phyloP scores from a whole-genome alignment of 2,888 invertebrate species.

The Leptogaster cylindrica region DNA sequence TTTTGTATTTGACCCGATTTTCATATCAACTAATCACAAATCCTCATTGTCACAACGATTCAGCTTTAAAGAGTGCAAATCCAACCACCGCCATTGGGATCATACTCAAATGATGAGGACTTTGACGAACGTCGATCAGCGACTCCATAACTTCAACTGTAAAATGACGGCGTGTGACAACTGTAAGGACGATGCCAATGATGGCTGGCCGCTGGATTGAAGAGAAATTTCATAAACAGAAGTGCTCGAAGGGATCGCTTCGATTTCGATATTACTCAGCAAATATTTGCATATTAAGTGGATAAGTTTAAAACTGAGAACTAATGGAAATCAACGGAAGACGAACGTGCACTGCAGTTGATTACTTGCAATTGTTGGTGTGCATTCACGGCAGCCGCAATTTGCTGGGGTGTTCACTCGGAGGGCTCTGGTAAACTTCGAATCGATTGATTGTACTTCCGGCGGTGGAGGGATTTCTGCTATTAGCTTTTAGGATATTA shows the following conservation, averaged over 20 bases:
- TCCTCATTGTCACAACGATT: too few species aligned
- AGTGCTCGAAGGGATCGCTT: conserved; percentile 12
- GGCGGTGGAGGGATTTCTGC: too few species aligned
- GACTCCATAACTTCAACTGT: neutral
- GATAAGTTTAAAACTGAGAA: conserved; percentile 32
- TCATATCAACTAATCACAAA: too few species aligned
- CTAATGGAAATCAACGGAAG: conserved; percentile 35
- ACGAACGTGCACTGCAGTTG: conserved; percentile 22
- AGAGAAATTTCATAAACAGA: conserved; percentile 37
- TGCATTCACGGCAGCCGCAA: conserved; percentile 4
- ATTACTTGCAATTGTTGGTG: conserved; percentile 29
- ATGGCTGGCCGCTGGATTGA: conserved; percentile 8
- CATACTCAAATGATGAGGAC: too few species aligned
- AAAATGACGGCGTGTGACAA: neutral
- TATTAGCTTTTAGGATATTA: too few species aligned
- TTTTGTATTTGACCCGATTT: too few species aligned
- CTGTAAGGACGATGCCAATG: neutral
- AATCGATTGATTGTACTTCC: too few species aligned
- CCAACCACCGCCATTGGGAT: neutral
- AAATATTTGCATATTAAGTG: conserved; percentile 40
- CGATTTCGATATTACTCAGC: conserved; percentile 15
- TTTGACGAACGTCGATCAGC: too few species aligned
- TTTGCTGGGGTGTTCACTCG: neutral
- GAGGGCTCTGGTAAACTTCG: too few species aligned
- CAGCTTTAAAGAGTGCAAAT: too few species aligned